Base-by-base conservation (phyloP, 2,888 invertebrate species). In the Eremobia ochroleuca region DNA sequence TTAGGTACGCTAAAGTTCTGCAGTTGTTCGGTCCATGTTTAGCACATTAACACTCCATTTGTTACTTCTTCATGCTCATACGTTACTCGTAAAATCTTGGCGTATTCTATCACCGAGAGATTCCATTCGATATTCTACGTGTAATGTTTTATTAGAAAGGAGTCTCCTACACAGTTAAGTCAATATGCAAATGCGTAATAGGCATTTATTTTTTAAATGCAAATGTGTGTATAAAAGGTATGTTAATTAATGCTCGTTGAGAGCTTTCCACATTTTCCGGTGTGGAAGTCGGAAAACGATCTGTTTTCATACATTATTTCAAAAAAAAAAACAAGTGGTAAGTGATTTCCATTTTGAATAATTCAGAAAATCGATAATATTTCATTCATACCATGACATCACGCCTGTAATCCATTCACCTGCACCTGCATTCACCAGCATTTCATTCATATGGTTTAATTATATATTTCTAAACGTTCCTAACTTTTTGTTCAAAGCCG, bases 81-180 rank as follows among this genome's bases (percentile, higher is more conserved):
- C n/a, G n/a, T 72, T 66, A 69, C 64, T 69, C 11, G 5, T 55
- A 62, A 46, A 52, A 37, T 62, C 15, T 9, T 68, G 67, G 67
- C 49, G 43, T 52, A 65, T 55, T 77, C 71, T 59, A 75, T 71
- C 73, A 72, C 61, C 11, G 37, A 77, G 62, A 76, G 68, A 74
- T 73, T 67, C 75, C 37, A 59, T 78, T 78, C 37, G 31, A 74
- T 81, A 73, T 65, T 40, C 58, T 69, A 69, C 77, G 79, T 73
- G 59, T 82, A 75, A 79, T 82, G 71, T 77, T 77, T 83, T 74
- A 78, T 79, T 77, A 79, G 73, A 83, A 83, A 82, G 82, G 79
- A 75, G 62, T 77, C 43, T 76, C 65, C 64, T 76, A 65, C 40
- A 66, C 64, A 71, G 49, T 49, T 65, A 37, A 77, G 46, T 82